Conservation (phyloP, 1,140 invertebrate genomes). For the Euura saliciscinereae region DNA sequence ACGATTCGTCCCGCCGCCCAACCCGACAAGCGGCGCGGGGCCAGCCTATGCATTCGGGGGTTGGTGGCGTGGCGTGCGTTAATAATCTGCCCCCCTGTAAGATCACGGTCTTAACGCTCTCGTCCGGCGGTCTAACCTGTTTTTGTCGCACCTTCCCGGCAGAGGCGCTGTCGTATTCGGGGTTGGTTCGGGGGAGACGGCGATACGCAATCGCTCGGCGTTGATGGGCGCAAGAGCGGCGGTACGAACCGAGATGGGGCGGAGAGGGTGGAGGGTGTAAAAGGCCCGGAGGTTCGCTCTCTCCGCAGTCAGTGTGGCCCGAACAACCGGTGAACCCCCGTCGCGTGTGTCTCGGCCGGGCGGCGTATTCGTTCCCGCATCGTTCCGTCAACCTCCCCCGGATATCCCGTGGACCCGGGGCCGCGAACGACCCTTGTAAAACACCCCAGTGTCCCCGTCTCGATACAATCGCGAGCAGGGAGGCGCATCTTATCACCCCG, state of each 20-base stretch:
- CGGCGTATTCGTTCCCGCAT: slow-evolving; percentile 3
- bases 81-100: too few species aligned
- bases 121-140: neutral
- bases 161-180: slow-evolving; percentile 1
- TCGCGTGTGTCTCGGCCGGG: neutral
- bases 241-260: neutral
- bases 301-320: slow-evolving; percentile 6
- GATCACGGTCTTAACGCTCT: neutral
- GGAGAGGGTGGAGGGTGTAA: slow-evolving; percentile 7
- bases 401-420: slow-evolving; percentile 11
- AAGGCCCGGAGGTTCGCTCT: slow-evolving; percentile 7
- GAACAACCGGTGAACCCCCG: neutral
- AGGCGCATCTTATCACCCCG: slow-evolving; percentile 12
- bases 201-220: slow-evolving; percentile 6
- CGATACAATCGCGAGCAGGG: slow-evolving; percentile 14
- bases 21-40: too few species aligned
- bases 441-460: slow-evolving; percentile 10
- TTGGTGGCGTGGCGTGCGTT: too few species aligned
- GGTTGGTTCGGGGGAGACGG: neutral
- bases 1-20: too few species aligned
- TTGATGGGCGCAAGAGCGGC: slow-evolving; percentile 4
- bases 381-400: slow-evolving; percentile 13
- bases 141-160: neutral
- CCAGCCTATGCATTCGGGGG: too few species aligned
- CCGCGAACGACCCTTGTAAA: neutral